Evolutionary conservation across 2,888 invertebrate species (phyloP).

Genomic region (Apodemia mormo): DNA sequence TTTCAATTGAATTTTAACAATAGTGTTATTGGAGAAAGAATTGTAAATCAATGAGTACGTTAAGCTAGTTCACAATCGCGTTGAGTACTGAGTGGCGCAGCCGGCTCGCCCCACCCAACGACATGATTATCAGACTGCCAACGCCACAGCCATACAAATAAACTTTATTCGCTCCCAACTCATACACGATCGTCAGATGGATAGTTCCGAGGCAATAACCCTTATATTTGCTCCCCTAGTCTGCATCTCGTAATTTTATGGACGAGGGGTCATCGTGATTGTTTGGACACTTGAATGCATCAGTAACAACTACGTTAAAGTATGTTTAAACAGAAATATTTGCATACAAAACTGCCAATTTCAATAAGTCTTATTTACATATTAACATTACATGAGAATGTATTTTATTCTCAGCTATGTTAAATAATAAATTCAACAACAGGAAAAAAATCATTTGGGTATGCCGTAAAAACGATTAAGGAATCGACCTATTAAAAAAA

Average conservation of each 20-base stretch:
- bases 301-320: background rate
- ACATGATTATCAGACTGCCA: conserved; percentile 71
- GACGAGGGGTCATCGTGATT: conserved; percentile 69
- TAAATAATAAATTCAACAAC: no score
- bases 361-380: background rate
- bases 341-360: background rate
- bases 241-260: conserved; percentile 74
- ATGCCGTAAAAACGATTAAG: no score
- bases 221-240: conserved; percentile 71
- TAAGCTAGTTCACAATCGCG: conserved; percentile 54
- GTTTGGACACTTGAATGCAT: conserved; percentile 47
- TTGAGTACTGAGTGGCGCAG: conserved; percentile 58
- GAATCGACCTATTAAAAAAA: no score
- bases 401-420: no score
- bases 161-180: conserved; percentile 78
- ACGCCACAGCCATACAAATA: conserved; percentile 70
- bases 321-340: background rate
- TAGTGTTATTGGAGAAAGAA: conserved; percentile 25
- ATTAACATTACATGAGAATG: background rate
- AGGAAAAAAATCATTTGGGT: no score
- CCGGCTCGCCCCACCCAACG: conserved; percentile 71
- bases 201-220: conserved; percentile 76
- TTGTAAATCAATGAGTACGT: conserved; percentile 38
- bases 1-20: conserved; percentile 29
- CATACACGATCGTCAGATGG: conserved; percentile 64